Conservation (phyloP, 2,797 vertebrate species). For the Allobates femoralis region DNA sequence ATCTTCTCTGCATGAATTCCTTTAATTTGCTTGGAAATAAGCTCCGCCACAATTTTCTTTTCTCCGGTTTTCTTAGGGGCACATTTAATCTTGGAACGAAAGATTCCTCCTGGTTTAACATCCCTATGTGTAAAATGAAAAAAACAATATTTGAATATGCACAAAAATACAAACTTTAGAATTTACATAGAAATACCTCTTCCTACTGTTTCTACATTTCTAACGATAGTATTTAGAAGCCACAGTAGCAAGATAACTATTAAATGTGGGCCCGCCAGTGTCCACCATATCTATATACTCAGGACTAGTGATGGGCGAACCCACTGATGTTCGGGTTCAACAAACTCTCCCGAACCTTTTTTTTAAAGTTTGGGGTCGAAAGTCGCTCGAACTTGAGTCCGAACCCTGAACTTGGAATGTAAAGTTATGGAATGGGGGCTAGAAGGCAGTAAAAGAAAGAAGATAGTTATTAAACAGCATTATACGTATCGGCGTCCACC, state of each 20-base stretch:
- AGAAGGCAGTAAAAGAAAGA: too few relatives aligned
- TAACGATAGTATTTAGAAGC: not conserved
- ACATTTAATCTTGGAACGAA: conserved; percentile 71
- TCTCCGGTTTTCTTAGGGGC: conserved; percentile 65
- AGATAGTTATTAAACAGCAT: too few relatives aligned
- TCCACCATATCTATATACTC: not conserved
- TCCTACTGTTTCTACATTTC: not conserved
- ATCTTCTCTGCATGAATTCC: conserved; percentile 69
- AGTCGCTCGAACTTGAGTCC: too few relatives aligned
- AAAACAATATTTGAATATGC: not conserved
- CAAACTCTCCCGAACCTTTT: too few relatives aligned
- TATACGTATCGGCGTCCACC: too few relatives aligned
- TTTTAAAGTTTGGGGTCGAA: too few relatives aligned
- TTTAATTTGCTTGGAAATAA: conserved; percentile 70
- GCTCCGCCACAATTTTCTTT: conserved; percentile 72
- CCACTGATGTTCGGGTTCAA: too few relatives aligned
- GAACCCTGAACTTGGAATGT: too few relatives aligned
- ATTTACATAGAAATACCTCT: not conserved
- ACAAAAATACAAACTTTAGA: not conserved
- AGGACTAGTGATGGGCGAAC: not conserved
- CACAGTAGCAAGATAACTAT: not conserved
- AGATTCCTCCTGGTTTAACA: conserved; percentile 69
- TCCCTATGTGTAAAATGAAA: conserved; percentile 61
- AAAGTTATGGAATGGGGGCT: too few relatives aligned
- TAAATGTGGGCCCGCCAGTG: not conserved